Base-by-base conservation (phyloP, 2,888 invertebrate genomes). In the Silvanus unidentatus region DNA sequence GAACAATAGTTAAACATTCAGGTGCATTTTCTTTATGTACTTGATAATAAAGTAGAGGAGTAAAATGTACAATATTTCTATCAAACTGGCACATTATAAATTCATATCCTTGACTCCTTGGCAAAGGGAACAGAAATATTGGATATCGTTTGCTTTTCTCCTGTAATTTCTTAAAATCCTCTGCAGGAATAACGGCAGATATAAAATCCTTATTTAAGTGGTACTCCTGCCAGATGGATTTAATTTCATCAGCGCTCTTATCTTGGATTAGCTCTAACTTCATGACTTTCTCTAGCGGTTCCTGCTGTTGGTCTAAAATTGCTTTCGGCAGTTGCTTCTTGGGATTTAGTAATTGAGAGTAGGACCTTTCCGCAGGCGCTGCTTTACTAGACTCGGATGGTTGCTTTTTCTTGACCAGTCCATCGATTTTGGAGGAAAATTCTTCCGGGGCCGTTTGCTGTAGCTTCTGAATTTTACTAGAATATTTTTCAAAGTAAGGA, bases 11-110 rank as follows among this genome's bases (percentile, higher is more conserved):
- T 16, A 93, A 74, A 65, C 90, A 90, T 68, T 91, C 91, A 0
- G 92, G 91, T 0, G 92, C 88, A 72, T 91, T 90, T 70, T 91
- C 92, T 62, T 86, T 85, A 62, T 91, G 89, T 55, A 84, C 84
- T 77, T 92, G 92, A 69, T 84, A 93, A 59, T 88, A 88, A 29
- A 91, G 73, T 6, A 93, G 72, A 0, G 92, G 88, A 1, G 92
- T 92, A 66, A 92, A 89, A 66, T 92, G 90, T 13, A 87, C 80
- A 38, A 84, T 75, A 53, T 86, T 81, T 2, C 78, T 80, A 32
- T 77, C 73, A 66, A 82, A 86, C 66, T 92, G 91, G 41, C 81
- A 75, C 75, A 92, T 75, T 42, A 92, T 80, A 66, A 92, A 92
- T 70, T 93, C 92, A 63, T 88, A 93, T 9, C 92, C 92, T 58